Evolutionary conservation across 1,140 invertebrate species (phyloP), one percentile per base, ranked within the genome.

Genomic region (Chrysomallon squamiferum): DNA sequence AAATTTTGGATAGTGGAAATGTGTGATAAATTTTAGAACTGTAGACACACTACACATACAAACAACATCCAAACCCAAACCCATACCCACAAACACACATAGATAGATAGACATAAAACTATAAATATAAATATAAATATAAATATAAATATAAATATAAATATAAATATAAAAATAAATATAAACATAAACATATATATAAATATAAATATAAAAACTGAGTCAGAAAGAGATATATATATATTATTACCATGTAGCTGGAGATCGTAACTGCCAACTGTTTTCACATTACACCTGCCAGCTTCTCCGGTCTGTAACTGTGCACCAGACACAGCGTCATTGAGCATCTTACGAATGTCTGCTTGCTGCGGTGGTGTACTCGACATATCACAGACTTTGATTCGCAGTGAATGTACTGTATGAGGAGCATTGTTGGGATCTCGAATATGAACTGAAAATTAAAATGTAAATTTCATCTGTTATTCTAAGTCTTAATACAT

Each of bases 371-470:
- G 91, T 2, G 93, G 92, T 74, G 91, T 89, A 75, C 88, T 87
- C 82, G 92, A 91, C 38, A 96, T 90, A 87, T 96, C 93, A 81
- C 91, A 90, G 69, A 96, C 89, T 15, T 90, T 90, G 66, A 97
- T 86, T 66, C 91, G 91, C n/a, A 94, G 88, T 76, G 93, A 93
- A 69, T 90, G 90, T n/a, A 96, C 86, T 9, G 87, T 86, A 67
- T 92, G 89, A 13, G 87, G 86, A 50, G 88, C 88, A 65, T 93
- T 94, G 72, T 90, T 90, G 4, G 93, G 91, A 87, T 96, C 95
- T 78, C 91, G 89, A 73, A 95, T 91, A 76, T 93, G 90, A 74
- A 92, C 59, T 86, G 72, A 43, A 74, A 71, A 52, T 54, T 57
- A 62, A 59, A 22, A 60, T 2, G 27, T 4, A 60, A 27, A 2